These are phyloP conservation scores for Australoheros facetus DNA, from an alignment of 2,797 vertebrate species.

Conservation along the genomic window DNA sequence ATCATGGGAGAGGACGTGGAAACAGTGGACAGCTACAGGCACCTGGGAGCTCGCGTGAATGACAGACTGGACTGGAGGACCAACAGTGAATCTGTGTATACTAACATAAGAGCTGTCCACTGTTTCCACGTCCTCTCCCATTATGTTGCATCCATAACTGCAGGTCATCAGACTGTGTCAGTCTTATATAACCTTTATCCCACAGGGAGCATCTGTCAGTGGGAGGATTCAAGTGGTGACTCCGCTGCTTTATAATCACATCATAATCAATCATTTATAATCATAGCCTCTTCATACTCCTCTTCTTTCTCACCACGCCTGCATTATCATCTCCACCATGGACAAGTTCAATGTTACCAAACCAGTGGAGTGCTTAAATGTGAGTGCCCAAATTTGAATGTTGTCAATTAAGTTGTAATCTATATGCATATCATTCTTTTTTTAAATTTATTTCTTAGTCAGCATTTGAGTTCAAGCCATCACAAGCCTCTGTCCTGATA, in stretches of 20 bases:
- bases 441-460: background rate
- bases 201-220: conserved; percentile 95
- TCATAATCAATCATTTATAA: too few species aligned
- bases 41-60: too few species aligned
- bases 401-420: background rate
- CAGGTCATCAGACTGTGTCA: conserved; percentile 40
- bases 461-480: background rate
- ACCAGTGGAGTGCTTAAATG: conserved; percentile 96
- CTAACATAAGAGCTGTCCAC: too few species aligned
- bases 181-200: conserved; percentile 46
- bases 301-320: conserved; percentile 99
- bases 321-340: conserved; percentile 95
- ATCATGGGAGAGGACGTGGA: too few species aligned
- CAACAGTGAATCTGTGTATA: too few species aligned
- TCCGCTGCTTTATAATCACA: conserved; percentile 93
- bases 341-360: conserved; percentile 99
- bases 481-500: background rate
- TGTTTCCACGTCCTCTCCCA: too few species aligned
- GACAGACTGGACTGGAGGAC: too few species aligned
- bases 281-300: conserved; percentile 89
- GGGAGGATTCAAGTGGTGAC: conserved; percentile 92
- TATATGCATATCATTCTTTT: background rate
- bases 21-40: too few species aligned
- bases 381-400: conserved; percentile 65
- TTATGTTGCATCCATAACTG: conserved; percentile 64